Percentiles rank a stretch among this genome's conserved stretches.
phyloP scores from a whole-genome alignment of 2,888 invertebrate species.

The Erpobdella octoculata region DNA sequence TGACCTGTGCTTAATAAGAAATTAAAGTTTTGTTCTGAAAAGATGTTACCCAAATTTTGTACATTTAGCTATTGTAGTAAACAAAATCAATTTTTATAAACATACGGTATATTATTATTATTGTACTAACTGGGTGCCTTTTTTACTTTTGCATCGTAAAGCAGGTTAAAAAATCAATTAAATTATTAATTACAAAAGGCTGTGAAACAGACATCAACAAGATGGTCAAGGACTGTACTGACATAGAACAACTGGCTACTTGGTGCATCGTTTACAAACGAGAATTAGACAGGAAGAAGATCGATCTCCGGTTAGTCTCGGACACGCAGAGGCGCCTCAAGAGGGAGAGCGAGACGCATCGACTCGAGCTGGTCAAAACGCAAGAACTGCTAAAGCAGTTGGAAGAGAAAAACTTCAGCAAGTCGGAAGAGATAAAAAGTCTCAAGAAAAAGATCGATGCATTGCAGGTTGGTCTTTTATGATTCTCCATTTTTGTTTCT shows the following conservation, averaged over 20 bases:
- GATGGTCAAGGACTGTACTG: slow-evolving; percentile 40
- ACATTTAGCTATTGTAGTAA: no score
- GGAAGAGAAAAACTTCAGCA: slow-evolving; percentile 39
- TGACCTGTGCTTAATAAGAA: no score
- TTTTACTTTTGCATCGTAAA: no score
- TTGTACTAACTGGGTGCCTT: no score
- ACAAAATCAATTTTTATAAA: no score
- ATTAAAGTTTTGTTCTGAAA: no score
- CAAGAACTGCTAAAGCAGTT: slow-evolving; percentile 35
- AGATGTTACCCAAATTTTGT: no score
- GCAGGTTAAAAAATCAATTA: no score
- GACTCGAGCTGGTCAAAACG: slow-evolving; percentile 37
- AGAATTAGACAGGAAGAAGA: slow-evolving; percentile 43
- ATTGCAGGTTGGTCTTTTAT: slow-evolving; percentile 23
- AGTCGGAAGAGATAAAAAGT: slow-evolving; percentile 41
- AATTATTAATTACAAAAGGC: background rate
- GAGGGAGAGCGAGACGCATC: slow-evolving; percentile 37
- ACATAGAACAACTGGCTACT: slow-evolving; percentile 40
- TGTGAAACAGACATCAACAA: slow-evolving; percentile 41
- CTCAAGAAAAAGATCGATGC: slow-evolving; percentile 31
- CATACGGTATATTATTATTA: background rate
- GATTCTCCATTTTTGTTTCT: background rate
- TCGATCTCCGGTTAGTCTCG: slow-evolving; percentile 41
- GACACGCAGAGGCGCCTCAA: slow-evolving; percentile 41
- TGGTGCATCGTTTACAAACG: slow-evolving; percentile 44